A percentile compares a stretch with the other conserved stretches of the same genome.
Conservation (phyloP, 2,888 invertebrate genomes). For the Gerris lacustris region DNA sequence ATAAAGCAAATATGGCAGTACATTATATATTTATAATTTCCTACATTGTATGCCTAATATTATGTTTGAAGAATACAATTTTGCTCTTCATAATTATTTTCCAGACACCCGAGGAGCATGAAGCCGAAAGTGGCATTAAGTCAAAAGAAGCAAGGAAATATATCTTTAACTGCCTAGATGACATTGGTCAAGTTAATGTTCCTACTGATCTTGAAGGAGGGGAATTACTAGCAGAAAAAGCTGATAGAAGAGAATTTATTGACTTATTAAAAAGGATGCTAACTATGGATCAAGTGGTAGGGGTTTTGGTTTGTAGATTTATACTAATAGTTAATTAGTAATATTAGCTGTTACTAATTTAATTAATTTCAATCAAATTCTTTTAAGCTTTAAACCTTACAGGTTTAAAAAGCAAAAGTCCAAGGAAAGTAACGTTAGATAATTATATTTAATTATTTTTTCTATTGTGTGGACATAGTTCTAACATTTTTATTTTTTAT, state of each 20-base stretch:
- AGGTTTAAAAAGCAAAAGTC: neutral
- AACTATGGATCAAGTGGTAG: conserved; percentile 85
- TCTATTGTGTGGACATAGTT: too few species aligned
- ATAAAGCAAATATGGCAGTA: too few species aligned
- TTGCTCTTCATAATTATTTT: neutral
- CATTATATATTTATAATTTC: too few species aligned
- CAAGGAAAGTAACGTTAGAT: neutral
- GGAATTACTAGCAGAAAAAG: conserved; percentile 91
- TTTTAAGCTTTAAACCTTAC: neutral
- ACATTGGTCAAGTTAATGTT: conserved; percentile 92
- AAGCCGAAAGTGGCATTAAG: conserved; percentile 92
- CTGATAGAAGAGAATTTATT: conserved; percentile 93
- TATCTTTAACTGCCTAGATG: conserved; percentile 97
- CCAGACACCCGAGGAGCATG: conserved; percentile 94
- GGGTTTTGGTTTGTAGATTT: conserved; percentile 15
- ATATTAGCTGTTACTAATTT: neutral
- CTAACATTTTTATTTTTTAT: too few species aligned
- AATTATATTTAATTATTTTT: too few species aligned
- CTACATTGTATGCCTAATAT: too few species aligned
- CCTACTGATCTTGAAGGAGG: conserved; percentile 95
- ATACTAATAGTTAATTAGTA: conserved; percentile 13
- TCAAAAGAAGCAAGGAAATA: conserved; percentile 99
- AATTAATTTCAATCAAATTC: neutral
- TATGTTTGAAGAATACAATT: too few species aligned
- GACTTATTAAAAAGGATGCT: conserved; percentile 96